These are phyloP conservation scores for Netelia melanura DNA, from an alignment of 2,888 invertebrate genomes.

Conservation along the genomic window DNA sequence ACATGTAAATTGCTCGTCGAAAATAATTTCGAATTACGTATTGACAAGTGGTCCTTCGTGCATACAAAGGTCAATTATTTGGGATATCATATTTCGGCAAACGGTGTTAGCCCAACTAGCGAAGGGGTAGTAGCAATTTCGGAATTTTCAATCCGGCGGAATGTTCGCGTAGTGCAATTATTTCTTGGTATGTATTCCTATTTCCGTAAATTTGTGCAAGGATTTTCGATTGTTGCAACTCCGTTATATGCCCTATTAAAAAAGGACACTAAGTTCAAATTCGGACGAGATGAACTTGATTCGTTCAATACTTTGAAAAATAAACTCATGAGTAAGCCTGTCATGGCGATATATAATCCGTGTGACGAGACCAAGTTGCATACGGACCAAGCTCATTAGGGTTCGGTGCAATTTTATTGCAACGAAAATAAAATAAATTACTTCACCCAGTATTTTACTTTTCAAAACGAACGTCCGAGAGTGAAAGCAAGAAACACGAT, in stretches of 20 bases:
- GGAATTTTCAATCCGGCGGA: constrained; percentile 71
- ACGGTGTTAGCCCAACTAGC: constrained; percentile 66
- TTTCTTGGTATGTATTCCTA: constrained; percentile 74
- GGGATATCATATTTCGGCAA: constrained; percentile 7
- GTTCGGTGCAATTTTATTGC: no score
- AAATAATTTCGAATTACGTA: constrained; percentile 57
- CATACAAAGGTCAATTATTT: constrained; percentile 36
- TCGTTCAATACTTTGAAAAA: constrained; percentile 66
- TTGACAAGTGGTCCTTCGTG: constrained; percentile 67
- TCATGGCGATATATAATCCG: no score
- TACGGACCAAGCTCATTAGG: no score
- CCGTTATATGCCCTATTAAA: constrained; percentile 74
- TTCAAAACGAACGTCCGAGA: no score
- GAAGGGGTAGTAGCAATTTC: constrained; percentile 67
- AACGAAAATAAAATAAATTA: no score
- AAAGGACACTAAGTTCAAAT: constrained; percentile 72
- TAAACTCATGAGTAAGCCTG: no score
- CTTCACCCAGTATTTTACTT: no score
- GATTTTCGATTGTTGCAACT: constrained; percentile 71
- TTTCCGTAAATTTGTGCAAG: constrained; percentile 73
- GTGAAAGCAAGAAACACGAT: no score
- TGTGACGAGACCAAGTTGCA: no score
- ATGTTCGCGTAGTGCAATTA: constrained; percentile 69
- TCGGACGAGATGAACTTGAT: constrained; percentile 69
- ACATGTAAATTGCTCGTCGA: constrained; percentile 55